Base-by-base conservation (phyloP, 2,113 vertebrate genomes). In the Gallinago media region DNA sequence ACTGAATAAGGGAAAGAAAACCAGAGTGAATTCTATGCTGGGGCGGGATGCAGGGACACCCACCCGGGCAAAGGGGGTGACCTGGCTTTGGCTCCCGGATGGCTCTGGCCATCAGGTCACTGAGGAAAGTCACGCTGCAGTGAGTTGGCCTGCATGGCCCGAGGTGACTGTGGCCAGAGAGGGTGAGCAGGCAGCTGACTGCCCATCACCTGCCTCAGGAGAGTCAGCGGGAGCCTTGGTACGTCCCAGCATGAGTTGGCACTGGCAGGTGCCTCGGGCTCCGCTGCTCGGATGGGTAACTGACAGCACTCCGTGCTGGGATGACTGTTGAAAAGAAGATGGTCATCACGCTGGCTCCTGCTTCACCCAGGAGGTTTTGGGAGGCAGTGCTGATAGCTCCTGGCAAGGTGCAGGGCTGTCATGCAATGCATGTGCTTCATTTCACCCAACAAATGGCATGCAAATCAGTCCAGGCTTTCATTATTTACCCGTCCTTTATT, bases 391-490 rank as follows among this genome's bases (percentile, higher is more conserved):
- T n/a, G 31, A 29, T 12, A 54, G 70, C 66, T 83, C 31, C 81
- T 49, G 62, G 81, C 74, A 58, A 65, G 40, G 38, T 17, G n/a
- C 85, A 49, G 52, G 25, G 36, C 36, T 1, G 0, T 58, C 8
- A 5, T 25, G 47, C 18, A 23, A 25, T 0, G 2, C 56, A 65
- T 0, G 0, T 26, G 62, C 62, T 82, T 61, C 1, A 1, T 73
- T 92, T 79, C 74, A 56, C 63, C 19, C 67, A 36, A 23, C 25
- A 65, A 47, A 20, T 16, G 31, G 44, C 62, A 65, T 11, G 58
- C 21, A 67, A 36, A 84, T 46, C 76, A 59, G 42, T 6, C 52
- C 47, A 47, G 21, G 54, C 25, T 40, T 47, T 70, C 52, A 11
- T 50, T 40, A 42, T 65, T 79, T 72, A 31, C 14, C 18, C 1